Base-by-base conservation (phyloP, 2,888 invertebrate species). In the Rugalucina vietnamica region DNA sequence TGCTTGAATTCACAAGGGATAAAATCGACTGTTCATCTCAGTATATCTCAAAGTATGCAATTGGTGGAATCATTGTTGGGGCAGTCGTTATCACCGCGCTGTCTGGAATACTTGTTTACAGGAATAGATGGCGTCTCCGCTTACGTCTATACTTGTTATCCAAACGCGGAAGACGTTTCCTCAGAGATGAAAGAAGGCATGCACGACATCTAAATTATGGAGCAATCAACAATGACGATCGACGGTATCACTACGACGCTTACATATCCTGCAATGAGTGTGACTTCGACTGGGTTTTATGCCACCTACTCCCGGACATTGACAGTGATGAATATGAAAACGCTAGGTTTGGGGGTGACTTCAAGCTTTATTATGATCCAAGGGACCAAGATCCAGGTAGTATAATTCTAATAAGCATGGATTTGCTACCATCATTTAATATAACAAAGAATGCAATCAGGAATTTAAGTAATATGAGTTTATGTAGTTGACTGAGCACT, bases 1-100 rank as follows among this genome's bases (percentile, higher is more conserved):
- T 92, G 24, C 73, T 90, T 10, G 84, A 87, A 0, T 92, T 90
- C 70, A 87, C 88, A 49, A 81, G 82, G 39, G 81, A 79, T 8
- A 87, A 90, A 60, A 91, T 92, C 10, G 88, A 90, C 71, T 92
- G 92, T 76, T 50, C 77, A 1, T 24, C 82, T 0, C n/a, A n/a
- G n/a, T n/a, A n/a, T n/a, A 79, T 85, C 65, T 87, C 82, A 29
- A 84, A 87, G 1, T 77, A 84, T 81, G 43, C 83, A 4, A 76
- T 85, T 1, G 77, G 76, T 14, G 79, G 79, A 29, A 79, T 50
- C 1, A 81, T 77, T 24, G 81, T 78, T 0, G 75, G 87, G 10
- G 0, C 60, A 3, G 5, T 60, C 29, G 4, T 91, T 0, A 4
- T 91, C 1, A 75, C 85, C 0, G 29, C 85, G 1, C 69, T 88